Base-by-base conservation (phyloP, 2,888 invertebrate genomes). In the Helicoverpa assulta region DNA sequence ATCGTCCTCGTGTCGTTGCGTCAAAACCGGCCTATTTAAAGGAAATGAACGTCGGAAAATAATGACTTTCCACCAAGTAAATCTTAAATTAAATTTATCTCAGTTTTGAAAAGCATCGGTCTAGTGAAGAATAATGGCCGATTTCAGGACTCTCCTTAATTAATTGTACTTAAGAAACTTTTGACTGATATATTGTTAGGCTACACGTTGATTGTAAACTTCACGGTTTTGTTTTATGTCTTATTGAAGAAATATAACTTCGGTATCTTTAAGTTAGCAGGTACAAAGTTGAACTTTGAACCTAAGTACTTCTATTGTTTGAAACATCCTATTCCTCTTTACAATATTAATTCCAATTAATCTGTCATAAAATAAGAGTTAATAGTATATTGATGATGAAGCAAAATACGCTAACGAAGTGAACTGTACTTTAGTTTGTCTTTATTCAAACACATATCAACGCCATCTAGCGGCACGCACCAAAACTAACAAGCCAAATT, bases 1-100 rank as follows among this genome's bases (percentile, higher is more conserved):
- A 26, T 16, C 68, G 68, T 53, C 7, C 29, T 18, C 78, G 73
- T 67, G 12, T 67, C 78, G 76, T 18, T 33, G 19, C 51, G 40
- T 59, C 29, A 57, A 66, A 76, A 71, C 14, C 21, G 19, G 16
- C 40, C 43, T 61, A 78, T 82, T 82, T 76, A 72, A 77, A 65
- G 80, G 70, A 84, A 86, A 85, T 84, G 76, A 80, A 79, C 68
- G 80, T 78, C 72, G 77, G 74, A 81, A 86, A 84, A 88, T 88
- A 88, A 88, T 85, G 81, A 84, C 78, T 85, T 84, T 80, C 79
- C 76, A 75, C 74, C 80, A 79, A 84, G 80, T 83, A 80, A 85
- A 81, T 86, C 80, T 82, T 80, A 82, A 87, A 85, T 85, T 81
- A 84, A 88, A 86, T 86, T 86, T 87, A 88, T 86, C 83, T 83